phyloP scores from a whole-genome alignment of 35 echinoderm and acorn worm species.

The Strongylocentrotus purpuratus region DNA sequence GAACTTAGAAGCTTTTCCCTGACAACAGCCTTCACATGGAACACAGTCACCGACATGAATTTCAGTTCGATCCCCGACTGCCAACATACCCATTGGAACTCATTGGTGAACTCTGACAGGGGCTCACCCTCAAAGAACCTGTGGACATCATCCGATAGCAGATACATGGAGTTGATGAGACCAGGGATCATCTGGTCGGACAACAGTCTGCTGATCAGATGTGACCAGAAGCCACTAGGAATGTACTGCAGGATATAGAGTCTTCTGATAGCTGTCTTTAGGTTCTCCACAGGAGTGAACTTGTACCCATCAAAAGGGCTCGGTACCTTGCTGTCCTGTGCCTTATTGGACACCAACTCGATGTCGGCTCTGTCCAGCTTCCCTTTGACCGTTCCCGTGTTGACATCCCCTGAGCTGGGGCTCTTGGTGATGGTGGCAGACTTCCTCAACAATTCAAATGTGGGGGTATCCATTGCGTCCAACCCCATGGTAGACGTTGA shows the following conservation, averaged over 20 bases:
- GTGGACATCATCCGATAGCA: slow-evolving; percentile 52
- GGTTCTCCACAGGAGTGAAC: slow-evolving; percentile 61
- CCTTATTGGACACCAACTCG: slow-evolving; percentile 37
- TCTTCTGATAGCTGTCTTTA: slow-evolving; percentile 73
- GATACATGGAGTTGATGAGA: slow-evolving; percentile 65
- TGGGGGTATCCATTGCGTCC: not conserved
- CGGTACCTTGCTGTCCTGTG: not conserved
- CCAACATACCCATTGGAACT: slow-evolving; percentile 90
- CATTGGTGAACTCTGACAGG: slow-evolving; percentile 52
- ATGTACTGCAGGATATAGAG: slow-evolving; percentile 97
- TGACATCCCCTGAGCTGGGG: slow-evolving; percentile 17
- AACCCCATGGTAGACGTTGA: not conserved
- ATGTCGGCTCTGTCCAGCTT: slow-evolving; percentile 70
- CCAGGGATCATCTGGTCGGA: slow-evolving; percentile 71
- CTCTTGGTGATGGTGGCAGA: slow-evolving; percentile 34
- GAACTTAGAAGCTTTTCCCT: slow-evolving; percentile 59
- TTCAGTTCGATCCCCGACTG: slow-evolving; percentile 90
- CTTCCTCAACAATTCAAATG: slow-evolving; percentile 11
- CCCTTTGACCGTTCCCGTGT: not conserved
- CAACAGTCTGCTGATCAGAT: slow-evolving; percentile 87
- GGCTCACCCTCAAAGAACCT: slow-evolving; percentile 61
- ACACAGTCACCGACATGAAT: slow-evolving; percentile 76
- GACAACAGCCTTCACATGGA: slow-evolving; percentile 86
- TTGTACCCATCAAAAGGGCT: slow-evolving; percentile 66
- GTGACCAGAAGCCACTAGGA: slow-evolving; percentile 96